Base-by-base conservation (phyloP, 2,797 vertebrate species). In the Hypotaenidia okinawae region DNA sequence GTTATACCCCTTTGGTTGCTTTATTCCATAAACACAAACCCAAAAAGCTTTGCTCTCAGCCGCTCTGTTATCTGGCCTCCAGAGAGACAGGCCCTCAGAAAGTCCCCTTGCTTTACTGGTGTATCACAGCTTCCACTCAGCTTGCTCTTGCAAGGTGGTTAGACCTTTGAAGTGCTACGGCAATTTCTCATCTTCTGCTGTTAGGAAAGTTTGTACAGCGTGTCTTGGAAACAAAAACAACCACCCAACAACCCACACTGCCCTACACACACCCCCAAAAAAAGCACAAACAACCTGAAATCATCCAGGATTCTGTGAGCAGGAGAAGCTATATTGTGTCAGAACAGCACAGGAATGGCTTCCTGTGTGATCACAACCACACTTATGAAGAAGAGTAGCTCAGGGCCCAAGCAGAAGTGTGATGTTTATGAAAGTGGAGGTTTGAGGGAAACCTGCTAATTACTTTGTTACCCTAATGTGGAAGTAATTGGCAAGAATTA, bases 1-100 rank as follows among this genome's bases (percentile, higher is more conserved):
- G 24, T 11, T 33, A 5, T 4, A 10, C 0, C 3, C 24, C 9
- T 12, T 12, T 5, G 21, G 37, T 11, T 7, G 24, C 17, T 49
- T 3, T 10, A 51, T 11, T 54, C 52, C 25, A 11, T 6, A 7
- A 43, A 52, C 49, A 19, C 27, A 10, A 11, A 45, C 27, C 9
- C 19, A 33, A 54, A 54, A 55, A 67, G 19, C 43, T 30, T 17
- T 52, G 15, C 2, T 66, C 16, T 30, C 61, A 35, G 13, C 16
- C 14, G 9, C 19, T 25, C 49, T 13, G 33, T 5, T n/a, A 33
- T 37, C 13, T 19, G 18, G 19, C 14, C 43, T 49, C 35, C 10
- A 10, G 19, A 43, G 28, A 62, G 24, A 39, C 5, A 13, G 16
- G 17, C 18, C 28, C 13, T 21, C 19, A 28, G 16, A 25, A 62